Conservation (phyloP, 2,113 vertebrate genomes). For the Embiotoca jacksoni region DNA sequence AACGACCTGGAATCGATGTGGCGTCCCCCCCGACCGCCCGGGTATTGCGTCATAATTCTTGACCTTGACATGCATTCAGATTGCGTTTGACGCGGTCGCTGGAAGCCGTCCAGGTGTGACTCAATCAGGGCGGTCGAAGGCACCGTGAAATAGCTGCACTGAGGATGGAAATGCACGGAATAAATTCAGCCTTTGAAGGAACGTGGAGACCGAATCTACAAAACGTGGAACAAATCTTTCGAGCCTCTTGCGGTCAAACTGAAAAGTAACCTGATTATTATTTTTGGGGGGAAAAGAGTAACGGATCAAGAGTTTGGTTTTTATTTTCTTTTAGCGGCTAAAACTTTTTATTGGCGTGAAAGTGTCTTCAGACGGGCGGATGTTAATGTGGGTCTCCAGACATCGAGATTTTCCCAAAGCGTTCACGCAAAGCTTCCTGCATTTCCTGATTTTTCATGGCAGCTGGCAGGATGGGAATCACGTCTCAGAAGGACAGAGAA, state of each 20-base stretch:
- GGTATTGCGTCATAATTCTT: no score
- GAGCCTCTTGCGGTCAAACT: neutral
- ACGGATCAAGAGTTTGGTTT: neutral
- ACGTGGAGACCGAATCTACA: neutral
- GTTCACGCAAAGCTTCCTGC: neutral
- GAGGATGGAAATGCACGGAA: constrained; percentile 42
- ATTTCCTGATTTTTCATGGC: neutral
- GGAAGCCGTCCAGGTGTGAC: neutral
- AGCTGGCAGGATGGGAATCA: neutral
- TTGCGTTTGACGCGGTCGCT: neutral
- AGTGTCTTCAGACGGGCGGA: neutral
- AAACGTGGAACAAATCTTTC: neutral
- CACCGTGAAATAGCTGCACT: constrained; percentile 24
- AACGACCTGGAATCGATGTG: no score
- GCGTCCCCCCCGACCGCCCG: no score
- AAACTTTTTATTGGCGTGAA: neutral
- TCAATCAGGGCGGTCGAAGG: constrained; percentile 1
- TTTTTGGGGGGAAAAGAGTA: neutral
- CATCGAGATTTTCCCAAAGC: no score
- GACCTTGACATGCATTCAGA: neutral
- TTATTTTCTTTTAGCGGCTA: neutral
- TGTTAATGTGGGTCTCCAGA: neutral
- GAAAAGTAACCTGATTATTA: neutral
- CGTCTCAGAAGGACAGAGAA: no score
- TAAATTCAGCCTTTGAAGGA: constrained; percentile 4